Conservation (phyloP, 2,113 vertebrate species). For the Rhinoptilus africanus region DNA sequence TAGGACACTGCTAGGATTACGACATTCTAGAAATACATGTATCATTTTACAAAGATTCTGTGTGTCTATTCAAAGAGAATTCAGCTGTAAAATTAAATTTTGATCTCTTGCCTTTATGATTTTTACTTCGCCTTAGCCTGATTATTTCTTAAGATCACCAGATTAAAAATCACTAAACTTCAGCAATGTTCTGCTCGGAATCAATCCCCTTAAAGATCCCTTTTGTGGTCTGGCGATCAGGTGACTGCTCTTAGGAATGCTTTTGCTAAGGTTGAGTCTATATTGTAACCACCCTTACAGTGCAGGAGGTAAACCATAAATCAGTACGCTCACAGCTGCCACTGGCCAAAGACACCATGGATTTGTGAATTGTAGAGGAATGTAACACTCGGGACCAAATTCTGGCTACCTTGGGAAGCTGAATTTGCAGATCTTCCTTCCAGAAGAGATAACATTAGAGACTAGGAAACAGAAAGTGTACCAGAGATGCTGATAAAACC, state of each 20-base stretch:
- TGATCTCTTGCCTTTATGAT: background rate
- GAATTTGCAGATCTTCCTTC: background rate
- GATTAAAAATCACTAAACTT: background rate
- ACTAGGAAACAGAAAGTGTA: background rate
- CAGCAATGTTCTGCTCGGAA: background rate
- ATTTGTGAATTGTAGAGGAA: background rate
- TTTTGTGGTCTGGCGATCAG: background rate
- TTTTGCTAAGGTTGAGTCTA: background rate
- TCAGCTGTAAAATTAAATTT: background rate
- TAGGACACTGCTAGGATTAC: background rate
- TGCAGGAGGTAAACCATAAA: background rate
- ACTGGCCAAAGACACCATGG: rapidly evolving
- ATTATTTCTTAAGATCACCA: background rate
- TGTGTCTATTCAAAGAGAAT: background rate
- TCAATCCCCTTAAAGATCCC: background rate
- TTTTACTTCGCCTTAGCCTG: background rate
- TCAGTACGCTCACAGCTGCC: background rate
- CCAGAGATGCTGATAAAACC: background rate
- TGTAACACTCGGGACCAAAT: background rate
- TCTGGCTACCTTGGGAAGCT: background rate
- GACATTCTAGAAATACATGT: background rate
- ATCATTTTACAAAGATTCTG: background rate
- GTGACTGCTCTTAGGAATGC: background rate
- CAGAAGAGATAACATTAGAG: background rate
- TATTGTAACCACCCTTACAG: background rate